Evolutionary conservation across 2,113 vertebrate genomes (phyloP).

Genomic region (Rynchops niger): DNA sequence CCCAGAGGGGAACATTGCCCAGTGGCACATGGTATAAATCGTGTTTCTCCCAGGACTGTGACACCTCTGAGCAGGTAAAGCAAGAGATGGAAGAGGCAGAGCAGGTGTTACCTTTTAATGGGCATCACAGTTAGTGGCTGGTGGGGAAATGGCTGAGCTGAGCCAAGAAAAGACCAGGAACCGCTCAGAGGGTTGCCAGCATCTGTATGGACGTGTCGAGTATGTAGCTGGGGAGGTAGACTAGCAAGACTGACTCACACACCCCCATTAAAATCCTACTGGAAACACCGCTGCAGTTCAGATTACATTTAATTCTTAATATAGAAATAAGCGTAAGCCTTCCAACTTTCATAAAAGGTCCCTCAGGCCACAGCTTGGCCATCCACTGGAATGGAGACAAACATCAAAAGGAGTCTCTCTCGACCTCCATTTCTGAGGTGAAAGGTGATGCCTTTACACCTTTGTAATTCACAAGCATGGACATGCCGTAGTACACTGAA

Average conservation of each 20-base stretch:
- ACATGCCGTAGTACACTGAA: rapidly evolving
- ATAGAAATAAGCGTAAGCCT: neutral
- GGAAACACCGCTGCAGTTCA: neutral
- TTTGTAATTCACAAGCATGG: neutral
- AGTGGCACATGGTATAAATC: neutral
- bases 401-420: neutral
- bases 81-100: neutral
- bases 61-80: neutral
- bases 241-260: neutral
- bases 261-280: neutral
- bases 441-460: neutral
- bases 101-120: neutral
- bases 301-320: conserved; percentile 20
- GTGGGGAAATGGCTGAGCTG: neutral
- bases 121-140: neutral
- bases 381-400: neutral
- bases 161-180: neutral
- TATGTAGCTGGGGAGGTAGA: neutral
- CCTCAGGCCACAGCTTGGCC: neutral
- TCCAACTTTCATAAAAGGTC: neutral
- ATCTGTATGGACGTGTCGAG: neutral
- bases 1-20: neutral
- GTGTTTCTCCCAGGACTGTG: neutral
- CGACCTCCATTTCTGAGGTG: neutral
- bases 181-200: neutral